These are phyloP conservation scores for Colistium nudipinnis DNA, from an alignment of 2,113 vertebrate genomes.

Conservation along the genomic window DNA sequence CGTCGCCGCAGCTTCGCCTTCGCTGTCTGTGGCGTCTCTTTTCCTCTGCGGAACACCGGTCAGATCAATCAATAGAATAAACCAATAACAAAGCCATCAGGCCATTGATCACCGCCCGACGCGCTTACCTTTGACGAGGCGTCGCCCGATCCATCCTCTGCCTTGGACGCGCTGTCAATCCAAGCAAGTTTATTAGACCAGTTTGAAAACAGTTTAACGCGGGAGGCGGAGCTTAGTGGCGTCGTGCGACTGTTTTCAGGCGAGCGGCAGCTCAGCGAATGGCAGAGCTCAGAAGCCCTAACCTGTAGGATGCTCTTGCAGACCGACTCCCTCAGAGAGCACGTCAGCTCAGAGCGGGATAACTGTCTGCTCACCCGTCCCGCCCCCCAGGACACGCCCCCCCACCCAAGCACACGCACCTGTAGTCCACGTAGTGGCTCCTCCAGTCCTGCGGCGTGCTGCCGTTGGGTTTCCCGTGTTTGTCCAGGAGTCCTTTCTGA, in stretches of 20 bases:
- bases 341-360: slow-evolving; percentile 33
- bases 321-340: slow-evolving; percentile 70
- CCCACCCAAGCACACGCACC: slow-evolving; percentile 68
- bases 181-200: neutral
- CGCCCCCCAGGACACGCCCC: too few relatives aligned
- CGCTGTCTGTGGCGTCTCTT: slow-evolving; percentile 41
- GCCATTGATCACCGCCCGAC: neutral
- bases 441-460: slow-evolving; percentile 88
- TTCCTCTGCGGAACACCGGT: slow-evolving; percentile 64
- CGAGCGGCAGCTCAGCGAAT: slow-evolving; percentile 20
- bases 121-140: slow-evolving; percentile 52
- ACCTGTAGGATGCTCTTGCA: slow-evolving; percentile 62
- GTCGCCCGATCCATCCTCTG: neutral
- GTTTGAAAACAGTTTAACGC: neutral
- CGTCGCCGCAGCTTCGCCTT: neutral
- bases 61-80: neutral
- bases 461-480: slow-evolving; percentile 91
- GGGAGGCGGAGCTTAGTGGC: too few relatives aligned
- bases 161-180: slow-evolving; percentile 21
- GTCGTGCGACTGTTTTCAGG: slow-evolving; percentile 34
- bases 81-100: neutral
- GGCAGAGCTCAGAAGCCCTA: slow-evolving; percentile 10
- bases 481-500: slow-evolving; percentile 92
- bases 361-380: too few relatives aligned
- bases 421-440: slow-evolving; percentile 89